Conservation (phyloP, 2,888 invertebrate species). For the Zonitis immaculata region DNA sequence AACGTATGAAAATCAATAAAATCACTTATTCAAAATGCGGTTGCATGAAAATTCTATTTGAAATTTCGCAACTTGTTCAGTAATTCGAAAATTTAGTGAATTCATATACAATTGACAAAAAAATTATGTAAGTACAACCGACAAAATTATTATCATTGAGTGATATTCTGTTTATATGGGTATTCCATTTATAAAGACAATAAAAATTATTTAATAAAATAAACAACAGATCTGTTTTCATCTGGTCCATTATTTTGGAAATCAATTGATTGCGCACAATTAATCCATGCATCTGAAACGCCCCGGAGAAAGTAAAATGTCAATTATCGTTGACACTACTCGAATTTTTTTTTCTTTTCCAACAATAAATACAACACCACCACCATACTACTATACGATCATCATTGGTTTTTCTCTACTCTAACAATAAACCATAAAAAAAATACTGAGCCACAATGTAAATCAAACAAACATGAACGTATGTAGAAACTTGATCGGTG, state of each 20-base stretch:
- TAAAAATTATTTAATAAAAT: conserved; percentile 8
- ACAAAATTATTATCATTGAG: too few relatives aligned
- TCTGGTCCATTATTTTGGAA: neutral
- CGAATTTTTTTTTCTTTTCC: neutral
- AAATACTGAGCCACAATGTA: neutral
- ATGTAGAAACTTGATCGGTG: conserved; percentile 6
- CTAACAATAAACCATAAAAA: neutral
- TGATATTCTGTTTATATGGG: too few relatives aligned
- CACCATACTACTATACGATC: neutral
- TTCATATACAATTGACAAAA: too few relatives aligned
- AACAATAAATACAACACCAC: neutral
- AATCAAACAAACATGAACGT: neutral
- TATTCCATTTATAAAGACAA: neutral
- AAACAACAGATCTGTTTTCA: neutral
- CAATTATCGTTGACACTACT: conserved; percentile 1
- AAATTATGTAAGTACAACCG: too few relatives aligned
- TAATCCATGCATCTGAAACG: neutral
- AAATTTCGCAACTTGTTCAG: too few relatives aligned
- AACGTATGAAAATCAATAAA: too few relatives aligned
- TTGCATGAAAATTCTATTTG: too few relatives aligned
- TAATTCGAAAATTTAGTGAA: too few relatives aligned
- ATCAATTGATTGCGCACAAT: conserved; percentile 1
- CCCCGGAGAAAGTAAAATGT: conserved; percentile 1
- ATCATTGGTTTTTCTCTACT: too few relatives aligned
- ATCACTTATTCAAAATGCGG: too few relatives aligned